Conservation (phyloP, 2,888 invertebrate genomes). For the Leptopilina syphax region DNA sequence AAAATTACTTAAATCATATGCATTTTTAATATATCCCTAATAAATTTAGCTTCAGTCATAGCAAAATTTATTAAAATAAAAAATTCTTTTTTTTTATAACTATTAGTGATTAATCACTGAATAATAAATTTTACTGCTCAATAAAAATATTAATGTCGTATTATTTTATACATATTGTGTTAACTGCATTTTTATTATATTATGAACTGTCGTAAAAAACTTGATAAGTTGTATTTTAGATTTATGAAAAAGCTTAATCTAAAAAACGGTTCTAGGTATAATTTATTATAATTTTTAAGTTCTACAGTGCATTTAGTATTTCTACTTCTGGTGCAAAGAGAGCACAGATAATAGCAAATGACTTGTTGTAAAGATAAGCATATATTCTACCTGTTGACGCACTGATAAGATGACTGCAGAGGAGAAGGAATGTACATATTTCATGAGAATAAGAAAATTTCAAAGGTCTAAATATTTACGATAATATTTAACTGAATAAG, state of each 20-base stretch:
- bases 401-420: slow-evolving; percentile 13
- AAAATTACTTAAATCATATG: background rate
- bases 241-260: background rate
- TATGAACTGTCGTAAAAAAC: background rate
- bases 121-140: slow-evolving; percentile 19
- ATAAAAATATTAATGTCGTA: background rate
- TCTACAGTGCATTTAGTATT: background rate
- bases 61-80: too few species aligned
- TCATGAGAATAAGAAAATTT: too few species aligned
- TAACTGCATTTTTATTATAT: background rate
- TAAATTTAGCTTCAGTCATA: too few species aligned
- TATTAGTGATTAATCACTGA: slow-evolving; percentile 16
- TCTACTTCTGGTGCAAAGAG: slow-evolving; percentile 7
- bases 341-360: slow-evolving; percentile 22
- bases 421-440: background rate
- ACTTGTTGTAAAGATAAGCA: slow-evolving; percentile 23
- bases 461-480: too few species aligned
- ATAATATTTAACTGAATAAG: too few species aligned
- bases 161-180: background rate
- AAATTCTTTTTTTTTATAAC: too few species aligned
- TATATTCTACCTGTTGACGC: slow-evolving; percentile 25
- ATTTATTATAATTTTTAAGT: background rate
- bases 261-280: too few species aligned
- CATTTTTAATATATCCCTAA: too few species aligned
- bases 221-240: background rate